These are phyloP conservation scores for Calliopum simillimum DNA, from an alignment of 2,888 invertebrate genomes.

Conservation along the genomic window DNA sequence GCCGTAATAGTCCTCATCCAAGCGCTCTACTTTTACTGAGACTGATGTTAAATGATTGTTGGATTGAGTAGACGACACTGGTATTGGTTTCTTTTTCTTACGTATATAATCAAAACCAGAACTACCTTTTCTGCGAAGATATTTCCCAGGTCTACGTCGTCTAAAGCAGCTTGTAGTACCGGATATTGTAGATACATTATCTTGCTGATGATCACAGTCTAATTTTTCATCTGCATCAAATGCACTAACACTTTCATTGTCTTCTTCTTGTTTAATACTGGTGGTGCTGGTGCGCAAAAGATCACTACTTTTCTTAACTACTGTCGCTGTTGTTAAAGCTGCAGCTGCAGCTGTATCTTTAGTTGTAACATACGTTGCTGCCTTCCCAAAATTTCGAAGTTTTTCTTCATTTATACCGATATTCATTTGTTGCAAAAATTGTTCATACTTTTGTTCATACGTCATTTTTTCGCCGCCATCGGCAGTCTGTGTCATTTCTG, in stretches of 20 bases:
- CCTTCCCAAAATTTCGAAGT: slow-evolving; percentile 42
- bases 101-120: slow-evolving; percentile 85
- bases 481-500: slow-evolving; percentile 66
- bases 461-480: slow-evolving; percentile 50
- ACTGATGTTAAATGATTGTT: slow-evolving; percentile 24
- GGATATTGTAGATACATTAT: slow-evolving; percentile 12
- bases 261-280: slow-evolving; percentile 46
- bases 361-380: slow-evolving; percentile 32
- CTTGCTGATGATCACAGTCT: slow-evolving; percentile 14
- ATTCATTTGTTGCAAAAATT: slow-evolving; percentile 63
- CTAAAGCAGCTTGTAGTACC: slow-evolving; percentile 45
- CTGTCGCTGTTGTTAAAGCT: slow-evolving; percentile 18
- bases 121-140: slow-evolving; percentile 64
- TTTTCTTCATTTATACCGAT: slow-evolving; percentile 57
- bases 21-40: slow-evolving; percentile 32
- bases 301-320: slow-evolving; percentile 13
- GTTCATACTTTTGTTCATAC: slow-evolving; percentile 63
- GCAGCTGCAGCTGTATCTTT: slow-evolving; percentile 19
- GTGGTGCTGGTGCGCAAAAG: slow-evolving; percentile 25
- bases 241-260: slow-evolving; percentile 45
- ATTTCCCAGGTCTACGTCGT: slow-evolving; percentile 54
- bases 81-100: slow-evolving; percentile 83
- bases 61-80: slow-evolving; percentile 67
- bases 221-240: slow-evolving; percentile 46
- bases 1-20: slow-evolving; percentile 40